phyloP scores from a whole-genome alignment of 1,140 invertebrate genomes.

The Calephelis virginiensis region DNA sequence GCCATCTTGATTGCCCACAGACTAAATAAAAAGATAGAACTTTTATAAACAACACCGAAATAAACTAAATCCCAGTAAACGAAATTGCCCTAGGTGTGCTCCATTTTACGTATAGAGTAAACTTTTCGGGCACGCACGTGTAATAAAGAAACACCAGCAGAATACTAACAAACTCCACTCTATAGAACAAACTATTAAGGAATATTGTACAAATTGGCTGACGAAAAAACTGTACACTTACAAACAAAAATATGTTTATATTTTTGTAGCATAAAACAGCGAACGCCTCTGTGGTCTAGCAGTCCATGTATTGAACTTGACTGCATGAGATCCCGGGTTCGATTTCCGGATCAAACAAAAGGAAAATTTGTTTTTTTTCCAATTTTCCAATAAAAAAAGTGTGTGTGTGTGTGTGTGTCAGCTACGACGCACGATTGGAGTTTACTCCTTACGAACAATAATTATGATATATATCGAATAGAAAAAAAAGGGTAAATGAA shows the following conservation, averaged over 20 bases:
- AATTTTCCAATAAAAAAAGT: too few relatives aligned
- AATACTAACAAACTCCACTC: slow-evolving; percentile 17
- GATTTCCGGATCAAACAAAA: too few relatives aligned
- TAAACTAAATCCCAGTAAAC: slow-evolving; percentile 9
- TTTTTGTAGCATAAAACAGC: background rate
- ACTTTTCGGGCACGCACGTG: slow-evolving; percentile 12
- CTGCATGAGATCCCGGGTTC: too few relatives aligned
- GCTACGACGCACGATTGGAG: too few relatives aligned
- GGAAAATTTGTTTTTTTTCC: too few relatives aligned
- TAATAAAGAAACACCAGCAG: slow-evolving; percentile 4
- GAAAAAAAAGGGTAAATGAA: too few relatives aligned
- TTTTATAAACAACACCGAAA: slow-evolving; percentile 2
- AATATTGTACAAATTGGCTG: slow-evolving; percentile 7
- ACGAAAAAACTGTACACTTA: slow-evolving; percentile 6
- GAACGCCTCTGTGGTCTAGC: too few relatives aligned
- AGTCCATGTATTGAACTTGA: too few relatives aligned
- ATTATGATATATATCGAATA: too few relatives aligned
- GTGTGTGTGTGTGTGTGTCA: too few relatives aligned
- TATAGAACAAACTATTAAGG: slow-evolving; percentile 7
- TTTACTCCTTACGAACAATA: too few relatives aligned
- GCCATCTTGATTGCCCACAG: background rate
- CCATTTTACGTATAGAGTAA: slow-evolving; percentile 3
- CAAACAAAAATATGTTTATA: background rate
- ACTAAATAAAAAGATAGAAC: slow-evolving; percentile 7
- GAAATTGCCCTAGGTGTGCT: background rate